Evolutionary conservation across 2,113 vertebrate species (phyloP), one percentile per base, ranked within the genome.

Genomic region (Erpornis zantholeuca): DNA sequence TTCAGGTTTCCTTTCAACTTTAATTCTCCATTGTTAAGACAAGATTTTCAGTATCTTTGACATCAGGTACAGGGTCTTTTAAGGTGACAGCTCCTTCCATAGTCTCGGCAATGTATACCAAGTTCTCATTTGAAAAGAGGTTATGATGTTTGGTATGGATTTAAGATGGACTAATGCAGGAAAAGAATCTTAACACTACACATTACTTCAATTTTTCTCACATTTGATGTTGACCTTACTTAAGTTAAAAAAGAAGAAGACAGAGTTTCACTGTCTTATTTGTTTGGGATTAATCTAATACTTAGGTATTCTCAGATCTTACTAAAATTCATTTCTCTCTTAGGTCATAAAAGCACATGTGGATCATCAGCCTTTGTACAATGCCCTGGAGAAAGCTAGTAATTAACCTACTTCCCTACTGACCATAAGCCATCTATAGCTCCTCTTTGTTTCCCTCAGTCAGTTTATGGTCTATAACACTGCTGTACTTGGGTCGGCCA

Each of bases 1-100:
- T 86, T 83, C 77, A 84, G 72, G 79, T 92, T 92, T 86, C 45
- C 31, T 80, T 92, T 91, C 56, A 65, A n/a, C 16, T 92, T 83
- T 42, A 82, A 49, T 14, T 92, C 65, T 83, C 29, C 47, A 50
- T 15, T 54, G 50, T 38, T 29, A 75, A 81, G 60, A 29, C 5
- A 65, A 81, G 23, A 57, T 63, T 92, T 91, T 70, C 42, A 73
- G 42, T 38, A 33, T 54, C 54, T 73, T 66, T 68, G 76, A 84
- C 64, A 70, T 50, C 36, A 84, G 52, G 17, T 79, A 61, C 5
- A 7, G 22, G 31, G 28, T 82, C 60, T 81, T 69, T 81, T 77
- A 75, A 64, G 29, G 1, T 83, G 50, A 72, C 22, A 61, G 31
- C 27, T 78, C 38, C 72, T 94, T 88, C 60, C 56, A 45, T 16